phyloP scores from a whole-genome alignment of 2,888 invertebrate species.

The Palloptera scutellata region DNA sequence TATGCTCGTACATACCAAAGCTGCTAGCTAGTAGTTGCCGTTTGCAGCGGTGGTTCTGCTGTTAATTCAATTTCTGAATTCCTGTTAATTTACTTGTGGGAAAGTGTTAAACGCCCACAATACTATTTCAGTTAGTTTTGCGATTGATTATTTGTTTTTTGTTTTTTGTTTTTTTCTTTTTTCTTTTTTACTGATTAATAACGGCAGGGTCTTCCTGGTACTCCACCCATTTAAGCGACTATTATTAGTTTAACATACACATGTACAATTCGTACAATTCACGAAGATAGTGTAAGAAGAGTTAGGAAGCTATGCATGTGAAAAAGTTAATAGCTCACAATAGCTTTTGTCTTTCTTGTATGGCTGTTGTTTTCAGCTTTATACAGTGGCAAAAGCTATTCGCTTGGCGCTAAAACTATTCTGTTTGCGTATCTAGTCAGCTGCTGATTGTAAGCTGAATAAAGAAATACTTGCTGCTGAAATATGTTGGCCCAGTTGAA shows the following conservation, averaged over 20 bases:
- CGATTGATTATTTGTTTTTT: neutral
- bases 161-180: neutral
- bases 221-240: conserved; percentile 23
- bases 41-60: conserved; percentile 18
- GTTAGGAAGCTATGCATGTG: no score
- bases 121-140: conserved; percentile 36
- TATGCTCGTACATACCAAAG: no score
- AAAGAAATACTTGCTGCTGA: conserved; percentile 22
- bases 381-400: neutral
- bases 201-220: conserved; percentile 10
- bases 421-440: conserved; percentile 18
- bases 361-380: neutral
- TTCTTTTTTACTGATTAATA: neutral
- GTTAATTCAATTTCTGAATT: conserved; percentile 42
- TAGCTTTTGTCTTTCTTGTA: conserved; percentile 8
- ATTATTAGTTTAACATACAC: neutral
- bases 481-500: conserved; percentile 29
- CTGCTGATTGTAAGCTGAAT: conserved; percentile 9
- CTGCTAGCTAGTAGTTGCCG: neutral
- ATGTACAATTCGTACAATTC: no score
- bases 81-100: conserved; percentile 57
- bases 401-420: conserved; percentile 3
- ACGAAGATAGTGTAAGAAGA: no score
- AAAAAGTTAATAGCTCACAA: no score
- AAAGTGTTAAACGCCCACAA: conserved; percentile 64